These are phyloP conservation scores for Drosophila borealis DNA, from an alignment of 2,888 invertebrate genomes.

Conservation along the genomic window DNA sequence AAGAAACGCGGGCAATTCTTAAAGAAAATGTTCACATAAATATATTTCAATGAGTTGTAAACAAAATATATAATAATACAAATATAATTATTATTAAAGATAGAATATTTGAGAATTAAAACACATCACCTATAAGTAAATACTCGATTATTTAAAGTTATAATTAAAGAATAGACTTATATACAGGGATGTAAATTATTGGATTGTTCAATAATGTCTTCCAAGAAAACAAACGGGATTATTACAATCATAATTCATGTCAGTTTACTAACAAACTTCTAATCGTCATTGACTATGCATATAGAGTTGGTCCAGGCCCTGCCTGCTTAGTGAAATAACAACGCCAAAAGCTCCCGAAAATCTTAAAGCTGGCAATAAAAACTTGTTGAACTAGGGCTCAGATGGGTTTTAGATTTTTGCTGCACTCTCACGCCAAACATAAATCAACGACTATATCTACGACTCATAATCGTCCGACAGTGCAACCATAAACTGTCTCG, in stretches of 20 bases:
- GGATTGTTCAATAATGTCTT: neutral
- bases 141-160: no score
- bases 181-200: neutral
- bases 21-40: no score
- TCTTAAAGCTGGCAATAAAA: constrained; percentile 49
- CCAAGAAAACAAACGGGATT: neutral
- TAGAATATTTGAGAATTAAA: neutral
- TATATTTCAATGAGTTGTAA: no score
- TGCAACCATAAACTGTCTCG: constrained; percentile 59
- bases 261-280: neutral
- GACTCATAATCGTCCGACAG: constrained; percentile 42
- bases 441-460: constrained; percentile 56
- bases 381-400: constrained; percentile 60
- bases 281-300: constrained; percentile 5
- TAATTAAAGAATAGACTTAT: neutral
- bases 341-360: constrained; percentile 45
- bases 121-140: no score
- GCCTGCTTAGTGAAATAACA: constrained; percentile 24
- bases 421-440: constrained; percentile 65
- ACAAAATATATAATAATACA: neutral
- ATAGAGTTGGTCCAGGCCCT: constrained; percentile 32
- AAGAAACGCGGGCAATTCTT: neutral
- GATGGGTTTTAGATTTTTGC: constrained; percentile 32
- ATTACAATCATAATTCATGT: constrained; percentile 4
- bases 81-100: neutral